Conservation (phyloP, 2,797 vertebrate genomes). For the Lepilemur ruficaudatus region DNA sequence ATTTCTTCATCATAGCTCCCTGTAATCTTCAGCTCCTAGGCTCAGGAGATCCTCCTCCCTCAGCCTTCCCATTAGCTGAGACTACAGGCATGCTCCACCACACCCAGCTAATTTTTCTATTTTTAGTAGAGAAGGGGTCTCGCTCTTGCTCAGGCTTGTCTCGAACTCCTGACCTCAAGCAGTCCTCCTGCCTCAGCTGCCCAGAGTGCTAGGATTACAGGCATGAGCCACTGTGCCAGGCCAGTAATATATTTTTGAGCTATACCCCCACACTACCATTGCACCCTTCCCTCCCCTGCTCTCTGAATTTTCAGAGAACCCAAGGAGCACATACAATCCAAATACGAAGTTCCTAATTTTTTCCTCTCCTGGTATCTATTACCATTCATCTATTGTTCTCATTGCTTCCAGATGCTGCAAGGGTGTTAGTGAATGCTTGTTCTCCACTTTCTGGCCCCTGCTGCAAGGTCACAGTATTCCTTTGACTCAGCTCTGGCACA, state of each 20-base stretch:
- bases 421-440: background rate
- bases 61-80: too few species aligned
- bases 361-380: background rate
- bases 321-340: background rate
- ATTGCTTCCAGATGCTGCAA: background rate
- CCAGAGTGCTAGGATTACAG: too few species aligned
- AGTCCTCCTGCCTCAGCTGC: too few species aligned
- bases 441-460: background rate
- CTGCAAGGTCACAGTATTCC: background rate
- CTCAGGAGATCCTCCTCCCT: too few species aligned
- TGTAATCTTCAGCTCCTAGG: too few species aligned
- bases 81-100: too few species aligned
- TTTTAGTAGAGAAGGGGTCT: too few species aligned
- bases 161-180: too few species aligned
- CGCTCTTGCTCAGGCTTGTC: too few species aligned
- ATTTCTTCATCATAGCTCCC: too few species aligned
- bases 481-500: background rate
- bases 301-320: background rate
- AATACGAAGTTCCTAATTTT: background rate
- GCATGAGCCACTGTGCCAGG: too few species aligned
- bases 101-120: too few species aligned
- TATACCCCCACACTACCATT: fast-evolving
- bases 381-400: background rate
- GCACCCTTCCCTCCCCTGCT: background rate
- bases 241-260: background rate